Base-by-base conservation (phyloP, 2,888 invertebrate genomes). In the Conchocele bisecta region DNA sequence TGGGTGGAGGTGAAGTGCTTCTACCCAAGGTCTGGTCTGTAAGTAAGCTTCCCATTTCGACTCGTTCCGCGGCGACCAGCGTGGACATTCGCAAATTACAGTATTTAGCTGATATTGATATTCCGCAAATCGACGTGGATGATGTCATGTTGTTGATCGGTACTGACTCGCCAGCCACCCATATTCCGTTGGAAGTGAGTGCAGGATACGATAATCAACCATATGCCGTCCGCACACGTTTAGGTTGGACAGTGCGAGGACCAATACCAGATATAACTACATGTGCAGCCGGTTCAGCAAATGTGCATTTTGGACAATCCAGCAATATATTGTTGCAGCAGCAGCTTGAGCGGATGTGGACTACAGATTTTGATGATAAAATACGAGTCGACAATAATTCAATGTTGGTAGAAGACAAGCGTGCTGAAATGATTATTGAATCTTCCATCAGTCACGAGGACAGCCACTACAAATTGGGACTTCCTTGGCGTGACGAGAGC, bases 391-490 rank as follows among this genome's bases (percentile, higher is more conserved):
- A 48, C 5, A 57, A 37, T 24, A 28, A 44, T 33, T 35, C 44
- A 17, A 57, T 56, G 48, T 64, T 56, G 17, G 29, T 64, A 28
- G 56, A 64, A 51, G 29, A 51, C 31, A 29, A 51, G 17, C 29
- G 51, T 51, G 51, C 51, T n/a, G 4, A 31, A 33, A 4, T 31
- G 46, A 46, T 46, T 28, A 46, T 46, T 24, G 46, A 46, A 15
- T 46, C 46, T 46, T 46, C 46, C 15, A 46, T 46, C 20, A 22
- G 13, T 4, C 28, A 26, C 39, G 69, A 64, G 29, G 33, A 53
- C 28, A 31, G 44, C 15, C 69, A 70, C 35, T 58, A 63, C 56
- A 46, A 46, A 37, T 20, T 70, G 13, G 57, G 44, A 35, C 44
- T 70, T n/a, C 58, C 69, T 5, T 70, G 58, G 69, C 50, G 54